Evolutionary conservation across 2,113 vertebrate species (phyloP), one percentile per base, ranked within the genome.

Genomic region (Rhodinocichla rosea): DNA sequence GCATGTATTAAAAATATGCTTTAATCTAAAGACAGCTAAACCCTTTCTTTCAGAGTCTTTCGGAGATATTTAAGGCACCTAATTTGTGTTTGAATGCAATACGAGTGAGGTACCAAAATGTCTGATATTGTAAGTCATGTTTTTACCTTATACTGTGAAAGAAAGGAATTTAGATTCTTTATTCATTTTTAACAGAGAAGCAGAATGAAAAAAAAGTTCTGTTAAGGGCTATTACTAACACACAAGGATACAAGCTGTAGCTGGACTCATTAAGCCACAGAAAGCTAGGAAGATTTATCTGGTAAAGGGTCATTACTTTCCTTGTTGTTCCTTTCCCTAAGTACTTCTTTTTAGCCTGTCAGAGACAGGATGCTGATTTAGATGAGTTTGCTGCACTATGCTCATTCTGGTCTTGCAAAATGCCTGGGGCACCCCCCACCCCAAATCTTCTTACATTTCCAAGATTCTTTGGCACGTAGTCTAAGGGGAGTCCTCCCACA

Each of bases 401-500:
- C 19, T 65, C 33, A 56, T 92, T 71, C 19, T 32, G 52, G 13
- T 45, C 57, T 17, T 80, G 19, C 60, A 74, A 53, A 60, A 33
- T 13, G 12, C 9, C 11, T 10, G 11, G 50, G n/a, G 52, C 0
- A 0, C 0, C 4, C 20, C n/a, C 4, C 26, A 62, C 5, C 19
- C 80, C 79, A 74, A 5, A 4, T 1, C 7, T 70, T 70, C 98
- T 98, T 97, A 99, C 99, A n/a, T 98, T 98, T 65, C 98, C 98
- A 55, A 98, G 98, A 83, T 97, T 98, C 94, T 97, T 98, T 14
- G 98, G 96, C 33, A 82, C 55, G 14, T 98, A 99, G 49, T 97
- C 94, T 6, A 97, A 89, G 18, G 99, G 99, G 4, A 99, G 94
- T 17, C 99, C 99, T 62, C 99, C 99, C 13, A 99, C 92, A 42